Conservation (phyloP, 2,797 vertebrate species). For the Ceryle rudis region DNA sequence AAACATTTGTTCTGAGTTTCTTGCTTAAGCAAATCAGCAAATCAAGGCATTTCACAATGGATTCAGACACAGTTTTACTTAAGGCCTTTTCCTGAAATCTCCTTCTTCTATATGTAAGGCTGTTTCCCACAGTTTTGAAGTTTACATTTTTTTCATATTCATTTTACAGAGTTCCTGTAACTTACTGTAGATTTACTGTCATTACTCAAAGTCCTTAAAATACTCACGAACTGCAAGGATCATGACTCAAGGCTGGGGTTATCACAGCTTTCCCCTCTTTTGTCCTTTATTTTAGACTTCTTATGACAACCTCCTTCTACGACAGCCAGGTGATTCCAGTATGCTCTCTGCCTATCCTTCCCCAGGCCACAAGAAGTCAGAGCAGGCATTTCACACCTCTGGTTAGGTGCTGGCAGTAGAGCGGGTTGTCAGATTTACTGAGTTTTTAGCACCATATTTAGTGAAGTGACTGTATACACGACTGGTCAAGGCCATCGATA, state of each 20-base stretch:
- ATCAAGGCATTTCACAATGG: neutral
- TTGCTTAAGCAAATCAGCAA: neutral
- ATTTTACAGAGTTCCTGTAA: neutral
- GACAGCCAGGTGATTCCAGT: neutral
- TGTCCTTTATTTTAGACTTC: neutral
- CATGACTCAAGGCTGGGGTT: accelerated
- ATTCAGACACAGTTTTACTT: neutral
- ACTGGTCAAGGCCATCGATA: neutral
- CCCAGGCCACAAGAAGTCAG: neutral
- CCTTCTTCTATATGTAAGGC: accelerated
- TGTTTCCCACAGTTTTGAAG: neutral
- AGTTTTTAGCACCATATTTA: neutral
- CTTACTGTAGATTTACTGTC: neutral
- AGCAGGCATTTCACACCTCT: neutral
- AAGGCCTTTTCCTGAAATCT: neutral
- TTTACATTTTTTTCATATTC: neutral
- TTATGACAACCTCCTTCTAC: neutral
- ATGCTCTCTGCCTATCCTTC: neutral
- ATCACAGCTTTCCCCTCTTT: neutral
- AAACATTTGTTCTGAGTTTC: neutral
- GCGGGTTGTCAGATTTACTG: accelerated
- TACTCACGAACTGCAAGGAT: neutral
- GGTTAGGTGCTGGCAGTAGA: neutral
- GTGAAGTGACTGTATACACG: neutral
- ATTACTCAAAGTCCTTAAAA: neutral